A percentile compares a stretch with the other conserved stretches of the same genome.
Evolutionary conservation across 2,888 invertebrate genomes (phyloP).

Genomic region (Dexiosoma caninum): DNA sequence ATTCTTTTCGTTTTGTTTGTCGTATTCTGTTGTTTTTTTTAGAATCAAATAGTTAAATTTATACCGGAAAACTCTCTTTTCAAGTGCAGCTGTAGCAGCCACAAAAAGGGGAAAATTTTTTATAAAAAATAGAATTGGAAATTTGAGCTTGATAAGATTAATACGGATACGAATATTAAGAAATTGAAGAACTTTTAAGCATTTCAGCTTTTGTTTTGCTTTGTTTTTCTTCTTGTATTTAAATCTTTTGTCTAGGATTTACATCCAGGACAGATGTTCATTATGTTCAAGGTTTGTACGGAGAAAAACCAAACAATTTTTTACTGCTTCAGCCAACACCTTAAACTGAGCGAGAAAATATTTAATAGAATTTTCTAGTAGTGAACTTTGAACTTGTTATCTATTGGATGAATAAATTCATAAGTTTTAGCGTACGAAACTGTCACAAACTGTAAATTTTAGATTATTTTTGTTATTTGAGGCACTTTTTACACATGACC

Average conservation of each 20-base stretch:
- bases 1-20: slow-evolving; percentile 53
- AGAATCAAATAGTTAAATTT: slow-evolving; percentile 25
- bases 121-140: slow-evolving; percentile 53
- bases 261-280: slow-evolving; percentile 50
- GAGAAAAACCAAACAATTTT: not conserved
- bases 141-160: slow-evolving; percentile 63
- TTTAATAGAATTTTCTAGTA: not conserved
- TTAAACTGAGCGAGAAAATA: not conserved
- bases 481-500: no score
- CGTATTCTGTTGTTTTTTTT: slow-evolving; percentile 21
- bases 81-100: slow-evolving; percentile 54
- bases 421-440: not conserved
- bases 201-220: not conserved
- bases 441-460: no score
- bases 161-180: slow-evolving; percentile 43
- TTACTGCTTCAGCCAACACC: slow-evolving; percentile 13
- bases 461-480: no score
- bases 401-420: not conserved
- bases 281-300: slow-evolving; percentile 7
- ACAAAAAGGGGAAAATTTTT: not conserved
- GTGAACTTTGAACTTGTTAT: not conserved
- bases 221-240: not conserved
- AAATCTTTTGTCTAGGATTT: slow-evolving; percentile 43
- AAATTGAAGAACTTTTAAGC: slow-evolving; percentile 47
- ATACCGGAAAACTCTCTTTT: slow-evolving; percentile 60